Evolutionary conservation across 2,113 vertebrate species (phyloP).

Genomic region (Chroicocephalus ridibundus): DNA sequence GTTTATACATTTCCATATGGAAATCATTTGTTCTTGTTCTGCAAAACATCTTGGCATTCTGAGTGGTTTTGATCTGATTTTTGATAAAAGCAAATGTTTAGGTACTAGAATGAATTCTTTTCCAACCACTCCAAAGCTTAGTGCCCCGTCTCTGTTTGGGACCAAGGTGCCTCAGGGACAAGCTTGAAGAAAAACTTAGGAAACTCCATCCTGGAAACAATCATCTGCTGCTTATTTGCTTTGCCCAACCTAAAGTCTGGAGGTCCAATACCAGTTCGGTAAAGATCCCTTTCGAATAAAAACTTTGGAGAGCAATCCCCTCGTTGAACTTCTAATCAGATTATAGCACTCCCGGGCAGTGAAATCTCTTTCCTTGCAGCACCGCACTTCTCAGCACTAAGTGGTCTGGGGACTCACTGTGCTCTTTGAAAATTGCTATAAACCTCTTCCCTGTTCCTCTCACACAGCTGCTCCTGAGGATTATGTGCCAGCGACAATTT

Average conservation of each 20-base stretch:
- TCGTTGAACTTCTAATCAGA: neutral
- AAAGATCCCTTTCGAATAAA: neutral
- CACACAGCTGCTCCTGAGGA: neutral
- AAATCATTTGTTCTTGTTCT: neutral
- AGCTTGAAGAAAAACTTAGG: neutral
- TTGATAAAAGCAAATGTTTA: neutral
- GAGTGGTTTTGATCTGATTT: neutral
- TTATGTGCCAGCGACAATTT: slow-evolving; percentile 17
- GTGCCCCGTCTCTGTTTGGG: neutral
- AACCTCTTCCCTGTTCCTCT: neutral
- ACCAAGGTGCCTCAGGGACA: neutral
- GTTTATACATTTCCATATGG: neutral
- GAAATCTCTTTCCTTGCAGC: neutral
- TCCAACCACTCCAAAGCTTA: neutral
- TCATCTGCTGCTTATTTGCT: neutral
- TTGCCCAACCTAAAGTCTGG: neutral
- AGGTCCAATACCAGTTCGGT: neutral
- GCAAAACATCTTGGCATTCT: neutral
- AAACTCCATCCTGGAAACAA: neutral
- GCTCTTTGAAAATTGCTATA: neutral
- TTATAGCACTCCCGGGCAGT: neutral
- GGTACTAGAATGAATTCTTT: neutral
- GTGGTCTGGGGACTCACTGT: neutral
- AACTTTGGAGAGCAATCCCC: neutral
- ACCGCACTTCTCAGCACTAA: neutral